Evolutionary conservation across 2,113 vertebrate genomes (phyloP), one percentile per base, ranked within the genome.

Genomic region (Datnioides undecimradiatus): DNA sequence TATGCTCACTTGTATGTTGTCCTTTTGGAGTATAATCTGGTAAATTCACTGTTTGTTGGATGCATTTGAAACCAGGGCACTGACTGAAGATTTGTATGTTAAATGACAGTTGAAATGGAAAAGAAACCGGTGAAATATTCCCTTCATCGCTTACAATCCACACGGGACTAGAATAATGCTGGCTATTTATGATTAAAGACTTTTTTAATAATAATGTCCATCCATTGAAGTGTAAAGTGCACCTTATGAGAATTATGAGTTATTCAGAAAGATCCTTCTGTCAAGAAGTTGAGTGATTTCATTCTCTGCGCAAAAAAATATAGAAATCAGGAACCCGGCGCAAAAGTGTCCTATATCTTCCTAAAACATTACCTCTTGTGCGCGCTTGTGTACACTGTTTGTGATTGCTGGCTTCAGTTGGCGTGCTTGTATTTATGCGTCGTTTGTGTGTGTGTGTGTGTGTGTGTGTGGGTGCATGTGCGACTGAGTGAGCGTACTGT

Each of bases 291-390:
- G 54, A 85, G 41, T 36, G 52, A 78, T 36, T 76, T 83, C 29
- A 76, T 81, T 80, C 62, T 76, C 64, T 75, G 85, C 76, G 73
- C 71, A 64, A 72, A 68, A 65, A 64, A 62, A 33, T 69, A 74
- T 8, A 68, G 8, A 73, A 78, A 87, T 86, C 68, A 88, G 71
- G 80, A 90, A 88, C 70, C 25, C 79, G 76, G 79, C 60, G 78
- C 79, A 79, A 83, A 86, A 83, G 84, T 90, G 88, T 93, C 87
- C 78, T 82, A 70, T 91, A 80, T 92, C 88, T 88, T 91, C 88
- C 87, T 76, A 75, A 84, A 90, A 91, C 87, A 85, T 90, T 83
- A 91, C 89, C 91, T 92, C 88, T 86, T 67, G 84, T 93, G 89
- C 52, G 64, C 25, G 78, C 81, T 85, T 89, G 87, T 92, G 90